phyloP scores from a whole-genome alignment of 1,140 invertebrate genomes.

The Pseudomyrmex pallidus region DNA sequence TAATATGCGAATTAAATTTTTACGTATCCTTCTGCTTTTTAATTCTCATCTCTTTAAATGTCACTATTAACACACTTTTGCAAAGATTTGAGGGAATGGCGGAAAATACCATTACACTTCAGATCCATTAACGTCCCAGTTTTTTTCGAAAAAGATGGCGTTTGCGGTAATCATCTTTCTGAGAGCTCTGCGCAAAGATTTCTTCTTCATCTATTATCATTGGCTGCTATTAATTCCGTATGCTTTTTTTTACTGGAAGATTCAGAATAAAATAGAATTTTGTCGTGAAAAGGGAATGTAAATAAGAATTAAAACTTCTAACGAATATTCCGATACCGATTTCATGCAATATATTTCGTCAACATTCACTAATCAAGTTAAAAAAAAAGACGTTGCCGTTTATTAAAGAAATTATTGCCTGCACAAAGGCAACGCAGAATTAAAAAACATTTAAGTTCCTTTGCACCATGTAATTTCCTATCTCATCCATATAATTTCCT shows the following conservation, averaged over 20 bases:
- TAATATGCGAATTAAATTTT: slow-evolving; percentile 31
- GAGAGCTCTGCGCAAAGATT: slow-evolving; percentile 31
- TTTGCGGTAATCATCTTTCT: slow-evolving; percentile 24
- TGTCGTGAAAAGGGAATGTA: not conserved
- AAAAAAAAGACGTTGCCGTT: no score
- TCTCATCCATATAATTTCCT: not conserved
- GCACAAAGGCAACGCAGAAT: no score
- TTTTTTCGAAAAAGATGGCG: slow-evolving; percentile 21
- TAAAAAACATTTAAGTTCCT: no score
- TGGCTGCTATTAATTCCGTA: slow-evolving; percentile 30
- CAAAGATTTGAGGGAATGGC: not conserved
- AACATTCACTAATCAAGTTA: no score
- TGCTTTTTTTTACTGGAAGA: slow-evolving; percentile 2
- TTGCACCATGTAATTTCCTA: not conserved
- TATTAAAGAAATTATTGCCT: no score
- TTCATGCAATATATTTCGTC: no score
- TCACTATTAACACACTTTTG: slow-evolving; percentile 16
- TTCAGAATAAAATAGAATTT: not conserved
- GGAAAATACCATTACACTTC: slow-evolving; percentile 13
- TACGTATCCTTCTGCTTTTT: not conserved
- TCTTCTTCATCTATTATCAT: slow-evolving; percentile 41
- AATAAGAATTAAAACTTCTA: no score
- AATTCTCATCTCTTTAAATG: slow-evolving; percentile 28
- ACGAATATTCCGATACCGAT: no score
- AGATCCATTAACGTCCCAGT: slow-evolving; percentile 29